Evolutionary conservation across 30 jellyfish, hydroid and myxozoan species (phyloP).

Genomic region (Hydractinia echinata): DNA sequence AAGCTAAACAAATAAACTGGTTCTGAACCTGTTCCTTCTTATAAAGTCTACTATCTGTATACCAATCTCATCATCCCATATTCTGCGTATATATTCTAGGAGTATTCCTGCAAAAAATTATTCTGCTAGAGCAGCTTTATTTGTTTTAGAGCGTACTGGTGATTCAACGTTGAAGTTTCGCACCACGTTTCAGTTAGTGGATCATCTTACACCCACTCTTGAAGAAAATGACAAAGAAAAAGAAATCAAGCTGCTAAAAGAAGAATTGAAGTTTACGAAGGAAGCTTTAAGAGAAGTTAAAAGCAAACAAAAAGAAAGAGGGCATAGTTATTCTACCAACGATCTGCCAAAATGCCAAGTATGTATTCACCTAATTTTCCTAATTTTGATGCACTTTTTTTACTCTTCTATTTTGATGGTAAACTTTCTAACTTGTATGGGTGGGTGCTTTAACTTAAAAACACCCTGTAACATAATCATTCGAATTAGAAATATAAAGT

Average conservation of each 20-base stretch:
- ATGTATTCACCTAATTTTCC: constrained; percentile 6
- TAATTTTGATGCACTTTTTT: constrained; percentile 35
- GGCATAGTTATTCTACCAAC: too few species aligned
- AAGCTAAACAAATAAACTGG: background rate
- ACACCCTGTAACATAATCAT: too few species aligned
- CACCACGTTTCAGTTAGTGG: constrained; percentile 21
- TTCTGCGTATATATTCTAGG: too few species aligned
- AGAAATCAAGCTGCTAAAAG: background rate
- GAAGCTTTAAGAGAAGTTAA: background rate
- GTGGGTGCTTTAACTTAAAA: too few species aligned
- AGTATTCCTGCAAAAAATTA: too few species aligned
- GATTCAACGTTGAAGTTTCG: constrained; percentile 14
- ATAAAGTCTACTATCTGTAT: background rate
- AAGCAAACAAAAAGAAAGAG: too few species aligned
- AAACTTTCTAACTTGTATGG: too few species aligned
- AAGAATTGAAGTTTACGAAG: constrained; percentile 3
- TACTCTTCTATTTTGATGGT: too few species aligned
- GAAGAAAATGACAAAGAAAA: background rate
- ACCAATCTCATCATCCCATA: background rate
- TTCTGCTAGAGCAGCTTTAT: too few species aligned
- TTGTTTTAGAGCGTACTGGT: background rate
- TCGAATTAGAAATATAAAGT: too few species aligned
- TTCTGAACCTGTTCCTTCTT: background rate
- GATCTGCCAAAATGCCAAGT: constrained; percentile 38
- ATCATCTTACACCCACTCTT: background rate